Evolutionary conservation across 2,888 invertebrate genomes (phyloP).

Genomic region (Hirtodrosophila cameraria): DNA sequence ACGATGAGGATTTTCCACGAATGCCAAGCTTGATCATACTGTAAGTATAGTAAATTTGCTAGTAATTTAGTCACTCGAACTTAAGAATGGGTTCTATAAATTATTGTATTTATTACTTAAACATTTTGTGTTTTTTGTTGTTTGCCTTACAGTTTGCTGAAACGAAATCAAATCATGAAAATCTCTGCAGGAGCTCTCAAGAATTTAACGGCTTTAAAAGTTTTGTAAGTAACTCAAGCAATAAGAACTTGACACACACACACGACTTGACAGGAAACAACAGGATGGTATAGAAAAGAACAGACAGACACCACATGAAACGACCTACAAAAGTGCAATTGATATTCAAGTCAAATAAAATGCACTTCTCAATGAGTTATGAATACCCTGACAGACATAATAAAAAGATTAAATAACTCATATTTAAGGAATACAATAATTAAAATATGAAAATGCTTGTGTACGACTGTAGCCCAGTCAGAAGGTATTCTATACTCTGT

Average conservation of each 20-base stretch:
- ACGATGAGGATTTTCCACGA: conserved; percentile 88
- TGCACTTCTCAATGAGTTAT: neutral
- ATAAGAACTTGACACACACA: conserved; percentile 42
- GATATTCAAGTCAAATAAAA: conserved; percentile 30
- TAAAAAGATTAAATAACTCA: neutral
- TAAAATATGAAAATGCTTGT: no score
- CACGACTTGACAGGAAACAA: conserved; percentile 26
- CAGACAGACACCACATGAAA: conserved; percentile 32
- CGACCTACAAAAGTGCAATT: conserved; percentile 60
- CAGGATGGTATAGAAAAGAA: conserved; percentile 8
- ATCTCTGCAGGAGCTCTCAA: conserved; percentile 92
- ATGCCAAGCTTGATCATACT: conserved; percentile 90
- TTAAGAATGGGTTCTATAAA: neutral
- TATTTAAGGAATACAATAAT: no score
- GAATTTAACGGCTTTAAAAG: conserved; percentile 90
- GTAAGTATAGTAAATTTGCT: conserved; percentile 87
- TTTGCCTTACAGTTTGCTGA: conserved; percentile 89
- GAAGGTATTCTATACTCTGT: no score
- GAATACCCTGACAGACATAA: conserved; percentile 23
- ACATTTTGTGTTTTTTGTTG: conserved; percentile 25
- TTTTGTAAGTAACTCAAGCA: conserved; percentile 90
- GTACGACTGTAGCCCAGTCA: no score
- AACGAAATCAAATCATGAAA: conserved; percentile 92
- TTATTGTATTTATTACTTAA: no score
- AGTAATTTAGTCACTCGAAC: neutral